Base-by-base conservation (phyloP, 2,888 invertebrate genomes). In the Meteorus cinctellus region DNA sequence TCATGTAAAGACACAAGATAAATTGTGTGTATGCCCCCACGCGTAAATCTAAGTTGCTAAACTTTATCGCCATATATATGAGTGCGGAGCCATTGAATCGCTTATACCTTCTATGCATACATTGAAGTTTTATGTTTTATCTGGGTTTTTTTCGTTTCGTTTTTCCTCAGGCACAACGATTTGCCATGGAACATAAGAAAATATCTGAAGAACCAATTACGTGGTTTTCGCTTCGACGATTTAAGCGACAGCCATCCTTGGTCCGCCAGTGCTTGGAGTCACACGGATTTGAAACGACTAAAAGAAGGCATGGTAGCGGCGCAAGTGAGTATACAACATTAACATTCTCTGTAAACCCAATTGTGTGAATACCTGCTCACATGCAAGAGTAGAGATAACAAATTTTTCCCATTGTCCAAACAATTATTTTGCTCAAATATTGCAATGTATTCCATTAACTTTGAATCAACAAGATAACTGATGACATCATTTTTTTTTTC, bases 131-230 rank as follows among this genome's bases (percentile, higher is more conserved):
- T 36, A 66, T 4, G 5, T 29, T 41, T 51, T 68, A 24, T 24
- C 24, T 24, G 24, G 0, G 0, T 24, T 24, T 24, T 65, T 3
- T 14, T 16, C 24, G 34, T 41, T 41, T 41, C 12, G 41, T 41
- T 41, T 34, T 1, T 19, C 83, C 84, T 10, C 90, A 96, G 96
- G 82, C 96, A 97, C 92, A 97, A 97, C 91, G 97, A 97, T 90
- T 91, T 96, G 81, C 96, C 96, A 16, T 96, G 96, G 96, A 96
- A 96, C 90, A 96, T 97, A 89, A 92, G 96, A 82, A 96, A 96
- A 91, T 96, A 96, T 91, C 92, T 96, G 89, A 96, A 96, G 90
- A 96, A 96, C 90, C 94, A 95, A 89, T 93, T 97, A 84, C 95
- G 95, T 89, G 95, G 96, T 89, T 96, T 96, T 89, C 92, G 93